These are phyloP conservation scores for Poecilia wingei DNA, from an alignment of 2,797 vertebrate genomes.

Conservation along the genomic window DNA sequence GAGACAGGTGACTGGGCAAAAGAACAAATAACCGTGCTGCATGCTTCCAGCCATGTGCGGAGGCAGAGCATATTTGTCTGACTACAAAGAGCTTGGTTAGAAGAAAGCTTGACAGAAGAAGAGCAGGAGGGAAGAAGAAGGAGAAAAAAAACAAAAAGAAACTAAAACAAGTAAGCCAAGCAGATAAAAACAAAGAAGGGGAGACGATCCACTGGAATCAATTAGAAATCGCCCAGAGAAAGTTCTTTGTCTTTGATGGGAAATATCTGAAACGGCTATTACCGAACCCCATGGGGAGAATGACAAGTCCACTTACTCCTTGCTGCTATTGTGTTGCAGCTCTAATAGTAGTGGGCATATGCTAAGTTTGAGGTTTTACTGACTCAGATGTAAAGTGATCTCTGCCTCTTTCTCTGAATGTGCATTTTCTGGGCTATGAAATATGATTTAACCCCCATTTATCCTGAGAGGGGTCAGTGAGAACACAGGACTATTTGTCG, in stretches of 20 bases:
- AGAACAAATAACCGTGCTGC: conserved; percentile 48
- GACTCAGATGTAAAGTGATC: conserved; percentile 38
- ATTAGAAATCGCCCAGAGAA: conserved; percentile 76
- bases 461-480: conserved; percentile 45
- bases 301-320: conserved; percentile 46
- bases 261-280: conserved; percentile 68
- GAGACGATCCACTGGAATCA: conserved; percentile 77
- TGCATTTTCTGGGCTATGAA: conserved; percentile 35
- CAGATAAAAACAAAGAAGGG: conserved; percentile 41
- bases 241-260: conserved; percentile 58
- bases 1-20: conserved; percentile 61
- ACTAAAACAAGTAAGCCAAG: conserved; percentile 23
- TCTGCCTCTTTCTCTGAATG: conserved; percentile 19
- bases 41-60: conserved; percentile 38
- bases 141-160: conserved; percentile 35
- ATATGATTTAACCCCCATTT: conserved; percentile 59
- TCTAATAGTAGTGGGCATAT: conserved; percentile 48
- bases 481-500: conserved; percentile 59
- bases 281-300: conserved; percentile 51
- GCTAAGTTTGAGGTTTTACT: conserved; percentile 54
- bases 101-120: conserved; percentile 43
- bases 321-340: conserved; percentile 42
- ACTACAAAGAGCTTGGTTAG: conserved; percentile 40
- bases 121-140: conserved; percentile 25
- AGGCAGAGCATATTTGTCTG: conserved; percentile 41